Evolutionary conservation across 2,888 invertebrate species (phyloP), one percentile per base, ranked within the genome.

Genomic region (Hydroisotoma schaefferi): DNA sequence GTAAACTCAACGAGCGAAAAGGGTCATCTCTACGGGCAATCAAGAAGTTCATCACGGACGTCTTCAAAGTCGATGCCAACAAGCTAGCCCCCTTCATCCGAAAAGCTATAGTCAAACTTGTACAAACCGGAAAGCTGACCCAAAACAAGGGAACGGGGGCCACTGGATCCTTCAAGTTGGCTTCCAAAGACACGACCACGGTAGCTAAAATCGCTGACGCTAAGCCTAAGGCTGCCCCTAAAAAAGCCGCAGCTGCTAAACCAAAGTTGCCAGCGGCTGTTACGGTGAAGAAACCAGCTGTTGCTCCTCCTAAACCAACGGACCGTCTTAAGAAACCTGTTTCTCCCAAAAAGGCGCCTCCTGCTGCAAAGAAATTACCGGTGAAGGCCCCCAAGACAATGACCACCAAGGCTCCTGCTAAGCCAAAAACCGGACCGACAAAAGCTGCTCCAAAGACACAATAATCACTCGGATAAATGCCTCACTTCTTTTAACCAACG

Each of bases 11-110:
- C 56, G 76, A 76, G 71, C 79, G 81, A 37, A 80, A 80, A 54
- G 85, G 85, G 28, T 84, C 83, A 0, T 84, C 84, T 1, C 69
- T 77, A 4, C 74, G 74, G 48, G 82, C 82, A 1, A 84, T 85
- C 74, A 85, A 83, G 74, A 85, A 85, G 73, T 85, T 82, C 74
- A 80, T 86, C 51, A 76, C 80, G 12, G 76, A 79, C 18, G 81
- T 79, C 59, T 83, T 84, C 78, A 81, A 81, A 59, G 77, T 83
- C 10, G 84, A 84, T 73, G 77, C 79, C 1, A 81, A 81, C 60
- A 84, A 82, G 70, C 73, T 81, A 46, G 78, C 81, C 0, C 79
- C 79, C 2, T 83, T 80, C 75, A 84, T 85, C 70, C 83, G 80
- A 66, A 82, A 81, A 64, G 83, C 81, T 67, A 69, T 85, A 64